Percentiles rank a stretch among this genome's conserved stretches.
These are phyloP conservation scores for Rhagoletis pomonella DNA, from an alignment of 1,140 invertebrate genomes.

Conservation along the genomic window DNA sequence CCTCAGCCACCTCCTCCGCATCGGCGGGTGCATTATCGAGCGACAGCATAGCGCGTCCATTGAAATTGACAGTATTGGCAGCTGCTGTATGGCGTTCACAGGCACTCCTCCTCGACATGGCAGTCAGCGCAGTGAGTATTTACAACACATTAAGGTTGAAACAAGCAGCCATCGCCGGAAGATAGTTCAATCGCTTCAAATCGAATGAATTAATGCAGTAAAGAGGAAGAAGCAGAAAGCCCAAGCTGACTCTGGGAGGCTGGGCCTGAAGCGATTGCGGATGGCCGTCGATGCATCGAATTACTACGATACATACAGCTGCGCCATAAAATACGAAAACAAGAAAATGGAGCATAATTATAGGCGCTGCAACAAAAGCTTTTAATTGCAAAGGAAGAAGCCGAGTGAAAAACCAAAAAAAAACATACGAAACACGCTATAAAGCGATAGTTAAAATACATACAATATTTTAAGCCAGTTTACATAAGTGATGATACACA, in stretches of 20 bases:
- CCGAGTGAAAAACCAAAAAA: neutral
- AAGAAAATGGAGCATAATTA: conserved; percentile 12
- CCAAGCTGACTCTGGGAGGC: neutral
- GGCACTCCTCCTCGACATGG: neutral
- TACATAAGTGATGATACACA: conserved; percentile 30
- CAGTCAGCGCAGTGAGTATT: neutral
- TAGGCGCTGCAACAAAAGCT: conserved; percentile 47
- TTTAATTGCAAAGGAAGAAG: conserved; percentile 31
- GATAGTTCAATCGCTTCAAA: conserved; percentile 44
- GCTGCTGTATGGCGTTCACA: conserved; percentile 25
- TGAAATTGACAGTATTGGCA: conserved; percentile 46
- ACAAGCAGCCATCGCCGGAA: neutral
- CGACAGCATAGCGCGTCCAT: neutral
- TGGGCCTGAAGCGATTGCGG: neutral
- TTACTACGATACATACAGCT: neutral
- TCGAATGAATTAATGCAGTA: conserved; percentile 24
- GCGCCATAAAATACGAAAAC: neutral
- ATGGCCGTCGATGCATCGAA: neutral
- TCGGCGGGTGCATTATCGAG: neutral
- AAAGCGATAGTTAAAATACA: neutral
- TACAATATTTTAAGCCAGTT: conserved; percentile 31
- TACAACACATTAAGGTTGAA: conserved; percentile 33
- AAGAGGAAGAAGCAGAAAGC: neutral
- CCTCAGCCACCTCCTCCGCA: conserved; percentile 22
- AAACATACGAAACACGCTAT: neutral